Base-by-base conservation (phyloP, 2,888 invertebrate species). In the Caenorhabditis uteleia region DNA sequence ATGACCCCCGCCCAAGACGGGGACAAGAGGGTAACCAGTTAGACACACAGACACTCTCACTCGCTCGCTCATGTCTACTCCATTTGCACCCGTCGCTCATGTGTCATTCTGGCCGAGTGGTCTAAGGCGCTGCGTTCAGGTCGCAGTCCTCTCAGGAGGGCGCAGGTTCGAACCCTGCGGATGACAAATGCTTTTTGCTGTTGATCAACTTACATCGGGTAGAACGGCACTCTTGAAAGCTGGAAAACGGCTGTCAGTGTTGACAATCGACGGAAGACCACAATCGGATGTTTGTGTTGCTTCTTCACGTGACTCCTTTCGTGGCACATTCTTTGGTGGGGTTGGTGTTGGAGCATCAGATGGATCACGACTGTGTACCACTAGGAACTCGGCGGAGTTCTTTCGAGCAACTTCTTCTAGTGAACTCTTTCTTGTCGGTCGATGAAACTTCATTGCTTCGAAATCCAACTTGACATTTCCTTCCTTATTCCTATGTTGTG, bases 91-190 rank as follows among this genome's bases (percentile, higher is more conserved):
- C n/a, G n/a, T n/a, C n/a, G n/a, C 34, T 34, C 34, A 21, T 21
- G 20, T 44, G 70, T 68, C 70, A 66, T 68, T 70, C 74, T 78
- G 77, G 78, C 78, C 78, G 77, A 90, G 90, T 89, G 90, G 90
- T 91, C 90, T 90, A 91, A 91, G 90, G 90, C 90, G 90, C 87
- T 85, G 88, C 88, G 87, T 88, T 89, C 88, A 88, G 89, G 89
- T 89, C 87, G 89, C 88, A 90, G 90, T 90, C 90, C 71, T 70
- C 74, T 72, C 64, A 67, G 70, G 73, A 66, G 70, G 75, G 75
- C 75, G 74, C 74, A 74, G 74, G 75, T 75, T 75, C 75, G 62
- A 68, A 68, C 51, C 71, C 68, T 71, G 65, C 71, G 68, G 68
- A 70, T 61, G 65, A 65, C 70, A 70, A 38, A 50, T 12, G 18